Conservation (phyloP, 1,140 invertebrate species). For the Drosophila baimaii region DNA sequence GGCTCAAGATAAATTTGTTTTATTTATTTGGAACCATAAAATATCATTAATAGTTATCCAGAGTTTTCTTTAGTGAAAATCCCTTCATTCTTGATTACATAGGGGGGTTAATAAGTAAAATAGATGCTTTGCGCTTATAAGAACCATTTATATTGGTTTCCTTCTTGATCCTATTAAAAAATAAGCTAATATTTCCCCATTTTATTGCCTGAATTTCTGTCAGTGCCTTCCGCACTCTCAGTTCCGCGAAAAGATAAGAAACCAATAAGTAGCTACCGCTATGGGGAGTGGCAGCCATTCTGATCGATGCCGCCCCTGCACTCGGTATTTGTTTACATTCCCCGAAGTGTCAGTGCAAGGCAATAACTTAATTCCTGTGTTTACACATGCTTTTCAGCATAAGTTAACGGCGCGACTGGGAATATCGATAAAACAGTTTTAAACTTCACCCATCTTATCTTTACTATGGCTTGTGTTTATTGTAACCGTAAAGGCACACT, state of each 20-base stretch:
- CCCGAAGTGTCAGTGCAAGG: conserved; percentile 11
- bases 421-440: conserved; percentile 18
- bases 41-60: too few species aligned
- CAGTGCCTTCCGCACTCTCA: conserved; percentile 5
- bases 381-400: conserved; percentile 25
- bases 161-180: too few species aligned
- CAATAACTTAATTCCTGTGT: conserved; percentile 33
- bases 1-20: too few species aligned
- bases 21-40: too few species aligned
- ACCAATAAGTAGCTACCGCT: conserved; percentile 4
- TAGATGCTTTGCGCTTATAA: too few species aligned
- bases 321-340: conserved; percentile 32
- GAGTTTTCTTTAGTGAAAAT: too few species aligned
- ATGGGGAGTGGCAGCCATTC: conserved; percentile 3
- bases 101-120: too few species aligned
- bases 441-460: conserved; percentile 30
- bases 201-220: neutral
- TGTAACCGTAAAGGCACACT: conserved; percentile 9
- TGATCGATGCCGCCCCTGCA: conserved; percentile 13
- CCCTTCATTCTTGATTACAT: too few species aligned
- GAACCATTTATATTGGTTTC: too few species aligned
- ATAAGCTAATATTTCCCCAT: too few species aligned
- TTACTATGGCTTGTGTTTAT: neutral
- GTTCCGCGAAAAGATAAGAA: conserved; percentile 18
- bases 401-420: conserved; percentile 17